Evolutionary conservation across 2,113 vertebrate species (phyloP).

Genomic region (Lates calcarifer): DNA sequence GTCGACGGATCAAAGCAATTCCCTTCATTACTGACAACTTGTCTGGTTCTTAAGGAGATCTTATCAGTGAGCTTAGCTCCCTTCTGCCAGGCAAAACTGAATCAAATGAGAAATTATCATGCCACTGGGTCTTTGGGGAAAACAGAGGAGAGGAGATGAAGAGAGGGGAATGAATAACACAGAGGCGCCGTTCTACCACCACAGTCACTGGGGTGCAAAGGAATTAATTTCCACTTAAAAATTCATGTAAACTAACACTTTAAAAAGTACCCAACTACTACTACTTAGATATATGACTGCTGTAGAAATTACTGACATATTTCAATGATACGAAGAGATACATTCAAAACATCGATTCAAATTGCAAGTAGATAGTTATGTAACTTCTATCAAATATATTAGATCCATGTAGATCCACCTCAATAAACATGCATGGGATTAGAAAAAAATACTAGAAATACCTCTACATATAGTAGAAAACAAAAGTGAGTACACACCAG

Average conservation of each 20-base stretch:
- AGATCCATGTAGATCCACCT: neutral
- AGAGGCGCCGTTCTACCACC: slow-evolving; percentile 33
- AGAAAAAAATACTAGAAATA: neutral
- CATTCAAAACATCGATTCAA: neutral
- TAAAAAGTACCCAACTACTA: slow-evolving; percentile 32
- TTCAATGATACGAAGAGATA: neutral
- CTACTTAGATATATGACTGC: slow-evolving; percentile 3
- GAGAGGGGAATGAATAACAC: slow-evolving; percentile 62
- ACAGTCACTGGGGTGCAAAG: slow-evolving; percentile 39
- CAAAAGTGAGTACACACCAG: no score
- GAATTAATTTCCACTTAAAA: slow-evolving; percentile 56
- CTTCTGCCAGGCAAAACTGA: slow-evolving; percentile 78
- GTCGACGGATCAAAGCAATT: slow-evolving; percentile 84
- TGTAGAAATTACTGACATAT: neutral
- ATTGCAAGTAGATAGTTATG: neutral
- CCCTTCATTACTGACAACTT: slow-evolving; percentile 85
- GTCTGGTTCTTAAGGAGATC: slow-evolving; percentile 83
- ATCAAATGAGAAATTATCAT: slow-evolving; percentile 81
- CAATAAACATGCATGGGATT: neutral
- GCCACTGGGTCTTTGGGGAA: slow-evolving; percentile 72
- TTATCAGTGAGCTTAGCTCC: slow-evolving; percentile 81
- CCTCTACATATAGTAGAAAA: neutral
- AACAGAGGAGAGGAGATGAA: slow-evolving; percentile 65
- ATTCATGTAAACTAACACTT: slow-evolving; percentile 58
- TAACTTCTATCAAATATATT: neutral